Evolutionary conservation across 2,888 invertebrate genomes (phyloP), one percentile per base, ranked within the genome.

Genomic region (Coleophora flavipennella): DNA sequence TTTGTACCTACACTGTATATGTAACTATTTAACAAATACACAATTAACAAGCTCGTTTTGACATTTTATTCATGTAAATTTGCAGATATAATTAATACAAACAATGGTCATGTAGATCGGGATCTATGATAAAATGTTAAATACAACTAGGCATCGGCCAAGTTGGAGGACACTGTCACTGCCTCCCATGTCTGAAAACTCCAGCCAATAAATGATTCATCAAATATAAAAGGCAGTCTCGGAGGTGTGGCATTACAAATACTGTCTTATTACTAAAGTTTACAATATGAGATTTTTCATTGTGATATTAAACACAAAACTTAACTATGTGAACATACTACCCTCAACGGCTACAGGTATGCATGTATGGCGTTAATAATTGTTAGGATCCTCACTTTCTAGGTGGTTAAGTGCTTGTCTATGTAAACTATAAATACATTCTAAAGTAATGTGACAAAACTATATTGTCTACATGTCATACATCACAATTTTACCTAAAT

Each of bases 381-480:
- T 67, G 10, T 62, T 64, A 71, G 65, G 63, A 70, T 71, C 53
- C 62, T 70, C 79, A 70, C 68, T 67, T 63, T 60, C 67, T 74
- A 64, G 64, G 73, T 71, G 69, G 71, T 69, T 64, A 66, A 62
- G 81, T 84, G 81, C 81, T 69, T 65, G 72, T 59, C 78, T 78
- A 83, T 73, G 68, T 72, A 57, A 71, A 73, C 79, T 83, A n/a
- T n/a, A 83, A 62, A 61, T 62, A 71, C 33, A 70, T 69, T 72
- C 67, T 77, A 78, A 71, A 70, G 77, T 73, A 73, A 78, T 79
- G 79, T 79, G 85, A 84, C 78, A 80, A 79, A 74, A 70, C 79
- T 83, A 84, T 84, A 85, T 85, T 83, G 85, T 85, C 85, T 85
- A 85, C 76, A 77, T 73, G 78, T 84, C 85, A 80, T 85, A 85